Base-by-base conservation (phyloP, 2,113 vertebrate genomes). In the Ochotona princeps region DNA sequence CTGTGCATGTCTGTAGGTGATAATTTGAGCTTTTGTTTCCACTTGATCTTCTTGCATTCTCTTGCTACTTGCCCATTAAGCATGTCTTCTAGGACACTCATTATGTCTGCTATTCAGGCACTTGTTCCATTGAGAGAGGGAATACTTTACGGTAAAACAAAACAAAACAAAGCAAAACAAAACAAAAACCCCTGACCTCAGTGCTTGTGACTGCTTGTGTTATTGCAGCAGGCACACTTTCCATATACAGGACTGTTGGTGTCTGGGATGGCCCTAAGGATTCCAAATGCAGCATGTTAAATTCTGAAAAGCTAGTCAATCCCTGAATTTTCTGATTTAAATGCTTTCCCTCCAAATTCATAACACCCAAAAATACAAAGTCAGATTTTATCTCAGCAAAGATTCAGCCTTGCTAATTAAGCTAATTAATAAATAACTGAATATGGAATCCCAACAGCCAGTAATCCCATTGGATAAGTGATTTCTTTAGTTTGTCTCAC, bases 291-390 rank as follows among this genome's bases (percentile, higher is more conserved):
- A 49, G 10, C 30, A 60, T 47, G 23, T 35, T 83, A 79, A 87
- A 79, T 87, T 12, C 25, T 67, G 61, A 83, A 73, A 80, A 80
- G n/a, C 54, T n/a, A 5, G 25, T 49, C 21, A 70, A 26, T 20
- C 57, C 73, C 13, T 21, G 28, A 78, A 21, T 67, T 89, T 95
- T 61, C 28, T 73, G 66, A 30, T 75, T 35, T 87, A 72, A 91
- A 26, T 2, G 7, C 73, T 87, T 92, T 4, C 7, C 21, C 38
- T 94, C 21, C 35, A 82, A 80, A 76, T 60, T 91, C 21, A 12
- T 78, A 79, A 66, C 14, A 76, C 25, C 54, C 25, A 5, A 60
- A 66, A 87, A 66, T n/a, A 57, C 63, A 47, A 81, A 84, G 92
- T 83, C 51, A 81, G 65, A 57, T 70, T 2, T 8, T 76, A 49